Evolutionary conservation across 2,113 vertebrate genomes (phyloP).

Genomic region (Tetraodon nigroviridis): DNA sequence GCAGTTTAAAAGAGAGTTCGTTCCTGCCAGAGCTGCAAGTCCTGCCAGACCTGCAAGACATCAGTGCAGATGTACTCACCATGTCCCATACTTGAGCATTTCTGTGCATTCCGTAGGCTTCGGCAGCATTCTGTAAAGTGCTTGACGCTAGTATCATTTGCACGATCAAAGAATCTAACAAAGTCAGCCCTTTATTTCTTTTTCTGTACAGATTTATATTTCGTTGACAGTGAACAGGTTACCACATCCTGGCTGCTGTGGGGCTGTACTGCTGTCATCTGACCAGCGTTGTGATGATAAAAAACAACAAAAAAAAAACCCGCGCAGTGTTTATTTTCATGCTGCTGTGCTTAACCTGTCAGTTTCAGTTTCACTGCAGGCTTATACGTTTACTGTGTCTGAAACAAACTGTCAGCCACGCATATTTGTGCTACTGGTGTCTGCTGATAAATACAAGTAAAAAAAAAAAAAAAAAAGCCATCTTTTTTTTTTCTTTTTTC

Average conservation of each 20-base stretch:
- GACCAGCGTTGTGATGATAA: not conserved
- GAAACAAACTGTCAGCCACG: not conserved
- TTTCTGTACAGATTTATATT: slow-evolving; percentile 8
- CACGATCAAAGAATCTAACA: too few relatives aligned
- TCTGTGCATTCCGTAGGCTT: not conserved
- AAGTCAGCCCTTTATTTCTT: slow-evolving; percentile 20
- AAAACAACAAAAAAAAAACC: not conserved
- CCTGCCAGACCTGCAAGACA: not conserved
- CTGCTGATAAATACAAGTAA: too few relatives aligned
- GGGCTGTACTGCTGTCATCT: not conserved
- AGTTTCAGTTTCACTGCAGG: not conserved
- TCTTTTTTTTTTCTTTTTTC: too few relatives aligned
- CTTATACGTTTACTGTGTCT: not conserved
- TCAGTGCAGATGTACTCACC: too few relatives aligned
- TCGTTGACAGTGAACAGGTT: not conserved
- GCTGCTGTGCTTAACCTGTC: not conserved
- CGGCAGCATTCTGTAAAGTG: slow-evolving; percentile 8
- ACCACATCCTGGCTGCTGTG: slow-evolving; percentile 57
- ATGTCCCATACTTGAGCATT: too few relatives aligned
- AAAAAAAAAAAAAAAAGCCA: too few relatives aligned
- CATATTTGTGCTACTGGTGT: too few relatives aligned
- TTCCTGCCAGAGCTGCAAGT: not conserved
- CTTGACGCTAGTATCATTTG: too few relatives aligned
- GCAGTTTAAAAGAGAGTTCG: slow-evolving; percentile 43
- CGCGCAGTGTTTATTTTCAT: slow-evolving; percentile 9